A percentile compares a stretch with the other conserved stretches of the same genome.
phyloP scores from a whole-genome alignment of 35 echinoderm and acorn worm species.

The Ptychodera flava region DNA sequence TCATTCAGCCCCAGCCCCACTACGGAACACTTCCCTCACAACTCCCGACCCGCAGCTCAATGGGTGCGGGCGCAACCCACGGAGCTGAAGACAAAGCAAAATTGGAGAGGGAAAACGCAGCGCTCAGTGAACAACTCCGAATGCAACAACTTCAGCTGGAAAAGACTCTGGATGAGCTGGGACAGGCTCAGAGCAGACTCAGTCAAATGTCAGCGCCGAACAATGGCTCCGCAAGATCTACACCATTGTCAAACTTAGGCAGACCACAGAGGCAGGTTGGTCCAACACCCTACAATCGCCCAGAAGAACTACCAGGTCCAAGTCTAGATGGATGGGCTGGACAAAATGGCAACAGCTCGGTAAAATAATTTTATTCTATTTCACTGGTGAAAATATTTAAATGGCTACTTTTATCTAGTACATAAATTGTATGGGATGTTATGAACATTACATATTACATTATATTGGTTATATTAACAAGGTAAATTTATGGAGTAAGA shows the following conservation, averaged over 20 bases:
- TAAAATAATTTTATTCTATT: too few relatives aligned
- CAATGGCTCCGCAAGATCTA: background rate
- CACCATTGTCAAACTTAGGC: background rate
- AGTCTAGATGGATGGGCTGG: background rate
- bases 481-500: too few relatives aligned
- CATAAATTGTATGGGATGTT: too few relatives aligned
- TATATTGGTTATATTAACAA: too few relatives aligned
- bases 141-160: background rate
- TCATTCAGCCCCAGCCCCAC: background rate
- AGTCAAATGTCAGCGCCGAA: background rate
- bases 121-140: background rate
- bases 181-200: background rate
- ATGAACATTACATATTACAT: too few relatives aligned
- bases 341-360: background rate
- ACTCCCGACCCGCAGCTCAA: too few relatives aligned
- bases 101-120: background rate
- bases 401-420: too few relatives aligned
- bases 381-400: too few relatives aligned
- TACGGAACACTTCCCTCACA: background rate
- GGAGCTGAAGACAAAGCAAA: background rate
- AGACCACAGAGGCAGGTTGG: background rate
- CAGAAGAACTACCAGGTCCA: background rate
- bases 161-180: background rate
- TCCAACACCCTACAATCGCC: background rate
- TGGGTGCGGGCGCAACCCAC: too few relatives aligned